A percentile compares a stretch with the other conserved stretches of the same genome.
Evolutionary conservation across 2,888 invertebrate species (phyloP).

Genomic region (Galeruca laticollis): DNA sequence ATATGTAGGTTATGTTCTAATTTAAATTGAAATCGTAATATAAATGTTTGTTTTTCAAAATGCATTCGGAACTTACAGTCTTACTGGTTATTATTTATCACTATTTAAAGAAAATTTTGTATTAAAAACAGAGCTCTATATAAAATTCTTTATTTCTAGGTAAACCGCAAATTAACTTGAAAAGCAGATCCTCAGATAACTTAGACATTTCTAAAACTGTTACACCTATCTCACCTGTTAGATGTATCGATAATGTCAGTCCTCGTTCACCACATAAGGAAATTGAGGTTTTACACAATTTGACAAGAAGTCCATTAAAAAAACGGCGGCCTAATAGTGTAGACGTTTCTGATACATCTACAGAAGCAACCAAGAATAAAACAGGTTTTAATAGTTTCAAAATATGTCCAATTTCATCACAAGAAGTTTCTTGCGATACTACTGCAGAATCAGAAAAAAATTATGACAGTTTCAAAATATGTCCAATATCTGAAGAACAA

Average conservation of each 20-base stretch:
- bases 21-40: too few species aligned
- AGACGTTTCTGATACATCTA: background rate
- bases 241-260: background rate
- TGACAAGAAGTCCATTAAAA: conserved; percentile 73
- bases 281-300: conserved; percentile 77
- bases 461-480: conserved; percentile 17
- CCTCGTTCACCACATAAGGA: conserved; percentile 69
- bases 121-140: background rate
- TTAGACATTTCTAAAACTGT: background rate
- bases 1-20: too few species aligned
- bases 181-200: conserved; percentile 15
- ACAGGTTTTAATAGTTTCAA: conserved; percentile 51
- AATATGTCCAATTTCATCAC: conserved; percentile 38
- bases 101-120: background rate
- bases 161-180: background rate
- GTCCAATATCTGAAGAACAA: background rate
- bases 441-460: background rate
- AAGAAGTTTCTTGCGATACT: background rate
- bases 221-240: background rate
- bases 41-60: too few species aligned
- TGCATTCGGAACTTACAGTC: too few species aligned
- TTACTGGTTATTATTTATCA: too few species aligned
- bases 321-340: conserved; percentile 33
- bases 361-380: conserved; percentile 18
- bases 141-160: background rate